Base-by-base conservation (phyloP, 2,888 invertebrate species). In the Caenorhabditis sp. region DNA sequence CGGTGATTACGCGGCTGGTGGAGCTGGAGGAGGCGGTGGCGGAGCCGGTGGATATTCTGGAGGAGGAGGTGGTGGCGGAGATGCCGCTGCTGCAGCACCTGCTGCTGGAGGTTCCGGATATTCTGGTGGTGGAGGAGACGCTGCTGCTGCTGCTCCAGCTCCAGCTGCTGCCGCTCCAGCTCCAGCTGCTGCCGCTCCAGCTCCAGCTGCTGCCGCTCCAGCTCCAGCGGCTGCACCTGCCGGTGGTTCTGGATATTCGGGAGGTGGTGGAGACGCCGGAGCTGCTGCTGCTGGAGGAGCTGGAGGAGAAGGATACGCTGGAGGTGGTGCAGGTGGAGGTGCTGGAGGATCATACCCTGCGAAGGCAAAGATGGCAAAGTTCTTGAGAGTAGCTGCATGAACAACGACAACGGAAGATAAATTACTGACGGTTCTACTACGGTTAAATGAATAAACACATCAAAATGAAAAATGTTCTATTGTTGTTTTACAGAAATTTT, bases 261-360 rank as follows among this genome's bases (percentile, higher is more conserved):
- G 58, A 31, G 68, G 62, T n/a, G 64, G 58, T 14, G 64, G 69
- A 58, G 64, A 54, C 21, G 67, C 58, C n/a, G 64, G 58, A 26
- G 67, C 58, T 19, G 64, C 62, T n/a, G 72, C 51, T 26, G 68
- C 62, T 27, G 61, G 53, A 23, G 62, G 62, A 27, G 60, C 55
- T 23, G 60, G 54, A 36, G 65, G 59, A 19, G 51, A 27, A 10
- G 59, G 59, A 31, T 27, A 26, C n/a, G 21, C 24, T 26, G 55
- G 26, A 24, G 24, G 8, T 55, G 26, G 24, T 12, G 17, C 26
- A 17, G 8, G 17, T 55, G 55, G 6, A 14, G 21, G 17, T 55
- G 55, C 26, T 14, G 55, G 55, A 10, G 43, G 43, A 17, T 43
- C 43, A 17, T 43, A 43, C 17, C 43, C 43, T 17, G 43, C 43